Conservation (phyloP, 1,140 invertebrate species). For the Aphelinus atriplicis region DNA sequence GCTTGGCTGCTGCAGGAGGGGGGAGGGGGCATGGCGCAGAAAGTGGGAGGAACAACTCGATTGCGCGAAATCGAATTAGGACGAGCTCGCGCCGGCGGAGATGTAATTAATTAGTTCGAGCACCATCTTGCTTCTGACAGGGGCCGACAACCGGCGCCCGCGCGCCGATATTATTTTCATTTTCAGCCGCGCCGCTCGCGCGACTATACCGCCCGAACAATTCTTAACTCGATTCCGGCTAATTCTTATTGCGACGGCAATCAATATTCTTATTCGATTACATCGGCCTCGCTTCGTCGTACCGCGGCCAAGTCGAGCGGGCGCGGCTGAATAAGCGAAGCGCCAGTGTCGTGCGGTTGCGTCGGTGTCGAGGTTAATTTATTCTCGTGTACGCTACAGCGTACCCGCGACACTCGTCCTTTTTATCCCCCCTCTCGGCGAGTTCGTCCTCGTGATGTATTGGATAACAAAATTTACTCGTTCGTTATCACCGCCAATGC, state of each 20-base stretch:
- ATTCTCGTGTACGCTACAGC: too few species aligned
- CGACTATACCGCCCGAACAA: conserved; percentile 20
- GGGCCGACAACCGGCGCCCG: not conserved
- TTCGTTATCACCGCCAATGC: too few species aligned
- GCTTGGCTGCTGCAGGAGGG: not conserved
- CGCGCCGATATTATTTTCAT: conserved; percentile 38
- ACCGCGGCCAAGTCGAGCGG: too few species aligned
- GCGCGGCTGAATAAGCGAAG: too few species aligned
- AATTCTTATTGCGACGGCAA: conserved; percentile 32
- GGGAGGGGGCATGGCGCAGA: not conserved
- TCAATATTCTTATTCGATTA: conserved; percentile 16
- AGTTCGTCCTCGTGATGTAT: too few species aligned
- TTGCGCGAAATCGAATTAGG: conserved; percentile 62
- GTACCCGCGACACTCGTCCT: too few species aligned
- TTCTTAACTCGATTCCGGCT: conserved; percentile 29
- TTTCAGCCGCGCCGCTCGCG: conserved; percentile 5
- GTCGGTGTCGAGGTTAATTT: too few species aligned
- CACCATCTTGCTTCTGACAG: conserved; percentile 56
- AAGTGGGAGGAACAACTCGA: conserved; percentile 54
- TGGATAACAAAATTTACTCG: too few species aligned
- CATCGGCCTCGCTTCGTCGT: too few species aligned
- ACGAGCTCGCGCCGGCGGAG: conserved; percentile 42
- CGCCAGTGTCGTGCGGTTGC: too few species aligned
- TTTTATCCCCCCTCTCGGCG: too few species aligned
- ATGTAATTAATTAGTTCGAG: conserved; percentile 65